These are phyloP conservation scores for Oscheius sp. DNA, from an alignment of 1,140 invertebrate species.

Conservation along the genomic window DNA sequence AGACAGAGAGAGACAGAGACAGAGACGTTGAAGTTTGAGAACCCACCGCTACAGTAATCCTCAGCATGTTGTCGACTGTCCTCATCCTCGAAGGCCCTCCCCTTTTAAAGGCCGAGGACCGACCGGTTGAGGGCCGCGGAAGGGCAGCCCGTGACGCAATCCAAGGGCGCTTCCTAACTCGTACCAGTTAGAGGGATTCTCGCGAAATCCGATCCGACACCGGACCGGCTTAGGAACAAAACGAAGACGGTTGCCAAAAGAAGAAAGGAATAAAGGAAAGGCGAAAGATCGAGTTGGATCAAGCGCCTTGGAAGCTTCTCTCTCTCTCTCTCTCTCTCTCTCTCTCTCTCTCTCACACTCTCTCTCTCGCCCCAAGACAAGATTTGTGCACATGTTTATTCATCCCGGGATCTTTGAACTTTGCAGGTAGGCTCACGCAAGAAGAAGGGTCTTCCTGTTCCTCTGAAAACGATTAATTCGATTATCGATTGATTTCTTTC, in stretches of 20 bases:
- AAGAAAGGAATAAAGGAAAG: not conserved
- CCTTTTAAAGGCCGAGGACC: not conserved
- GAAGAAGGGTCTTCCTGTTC: too few relatives aligned
- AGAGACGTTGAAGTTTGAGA: too few relatives aligned
- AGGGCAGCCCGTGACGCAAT: slow-evolving; percentile 9
- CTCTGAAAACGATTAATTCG: too few relatives aligned
- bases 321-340: too few relatives aligned
- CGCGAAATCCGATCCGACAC: not conserved
- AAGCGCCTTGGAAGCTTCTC: not conserved
- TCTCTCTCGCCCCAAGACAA: too few relatives aligned
- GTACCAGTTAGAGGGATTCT: not conserved
- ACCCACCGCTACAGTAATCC: too few relatives aligned
- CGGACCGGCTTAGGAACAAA: not conserved
- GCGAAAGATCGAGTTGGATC: not conserved
- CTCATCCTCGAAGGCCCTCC: not conserved
- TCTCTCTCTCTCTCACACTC: too few relatives aligned
- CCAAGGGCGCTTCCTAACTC: not conserved
- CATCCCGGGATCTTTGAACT: too few relatives aligned
- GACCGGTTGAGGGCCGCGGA: not conserved
- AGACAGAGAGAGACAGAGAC: too few relatives aligned
- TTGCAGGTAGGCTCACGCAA: too few relatives aligned
- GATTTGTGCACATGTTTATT: too few relatives aligned
- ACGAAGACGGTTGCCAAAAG: not conserved
- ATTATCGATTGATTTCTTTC: too few relatives aligned
- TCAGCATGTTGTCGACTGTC: not conserved